phyloP scores from a whole-genome alignment of 1,140 invertebrate genomes.

The Drosophila nannoptera region DNA sequence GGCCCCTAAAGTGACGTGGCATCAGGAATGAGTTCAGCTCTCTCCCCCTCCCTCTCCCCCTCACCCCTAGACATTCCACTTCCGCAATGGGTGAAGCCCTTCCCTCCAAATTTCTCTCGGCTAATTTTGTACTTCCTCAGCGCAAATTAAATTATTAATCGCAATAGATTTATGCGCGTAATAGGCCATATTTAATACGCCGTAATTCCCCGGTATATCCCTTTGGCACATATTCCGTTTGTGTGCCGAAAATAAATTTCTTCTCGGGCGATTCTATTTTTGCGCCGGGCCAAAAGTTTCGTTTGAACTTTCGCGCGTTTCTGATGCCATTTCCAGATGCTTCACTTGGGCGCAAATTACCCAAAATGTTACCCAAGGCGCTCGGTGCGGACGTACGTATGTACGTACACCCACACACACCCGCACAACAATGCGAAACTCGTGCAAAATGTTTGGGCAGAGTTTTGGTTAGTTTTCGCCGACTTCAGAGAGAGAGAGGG shows the following conservation, averaged over 20 bases:
- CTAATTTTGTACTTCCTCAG: background rate
- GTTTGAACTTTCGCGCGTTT: constrained; percentile 46
- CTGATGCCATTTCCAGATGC: constrained; percentile 45
- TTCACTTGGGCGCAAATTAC: constrained; percentile 52
- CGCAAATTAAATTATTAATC: background rate
- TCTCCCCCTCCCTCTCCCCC: too few relatives aligned
- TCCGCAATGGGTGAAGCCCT: too few relatives aligned
- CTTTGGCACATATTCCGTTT: too few relatives aligned
- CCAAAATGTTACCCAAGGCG: constrained; percentile 67
- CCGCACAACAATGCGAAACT: constrained; percentile 9
- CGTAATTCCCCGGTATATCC: too few relatives aligned
- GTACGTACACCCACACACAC: constrained; percentile 15
- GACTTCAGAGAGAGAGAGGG: constrained; percentile 6
- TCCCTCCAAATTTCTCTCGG: too few relatives aligned
- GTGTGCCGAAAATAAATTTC: background rate
- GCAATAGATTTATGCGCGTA: constrained; percentile 6
- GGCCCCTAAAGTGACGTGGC: too few relatives aligned
- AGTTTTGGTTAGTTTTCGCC: constrained; percentile 40
- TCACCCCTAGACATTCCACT: too few relatives aligned
- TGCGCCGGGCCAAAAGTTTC: constrained; percentile 32
- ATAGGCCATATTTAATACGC: constrained; percentile 4
- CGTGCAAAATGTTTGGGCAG: constrained; percentile 36
- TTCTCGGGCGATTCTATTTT: background rate
- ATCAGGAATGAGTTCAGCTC: too few relatives aligned
- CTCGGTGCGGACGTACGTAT: constrained; percentile 18